Evolutionary conservation across 2,888 invertebrate species (phyloP), one percentile per base, ranked within the genome.

Genomic region (Harpalus rufipes): DNA sequence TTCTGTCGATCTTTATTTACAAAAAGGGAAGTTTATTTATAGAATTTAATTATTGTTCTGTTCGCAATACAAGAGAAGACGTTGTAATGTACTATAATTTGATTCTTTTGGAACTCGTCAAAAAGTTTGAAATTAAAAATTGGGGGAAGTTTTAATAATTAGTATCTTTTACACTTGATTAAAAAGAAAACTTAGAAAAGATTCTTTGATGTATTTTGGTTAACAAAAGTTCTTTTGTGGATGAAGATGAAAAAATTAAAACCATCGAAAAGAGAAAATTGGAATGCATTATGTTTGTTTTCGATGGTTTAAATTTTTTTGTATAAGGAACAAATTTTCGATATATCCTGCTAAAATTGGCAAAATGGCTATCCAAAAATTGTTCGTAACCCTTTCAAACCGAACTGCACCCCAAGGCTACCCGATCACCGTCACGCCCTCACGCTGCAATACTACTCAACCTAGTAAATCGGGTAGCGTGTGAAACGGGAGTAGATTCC

Each of bases 401-500:
- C 72, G 72, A 41, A 7, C 41, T 44, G 72, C 68, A 68, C 25
- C 8, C 68, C 68, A 25, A 32, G 41, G 32, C 25, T 18, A 12
- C 76, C 18, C 56, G 76, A 76, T 56, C 76, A 58, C 56, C 18
- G 78, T 58, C 32, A n/a, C 8, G 16, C 6, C 18, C 21, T 78
- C 76, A 78, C 32, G 78, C 78, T 0, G 78, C 78, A 16, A 78
- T 78, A 10, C 78, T 78, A 18, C 12, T 25, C 14, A 78, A 21
- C 25, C 21, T 10, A 5, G 78, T 78, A 32, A 58, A 78, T 32
- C 78, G 56, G 12, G 78, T 78, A 7, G 41, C 80, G 39, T 16
- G 56, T 8, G 41, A 79, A 76, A 87, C 91, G 7, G 91, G 88
- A 1, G 88, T 88, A 14, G 88, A 65, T 87, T 86, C 83, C 84